Conservation (phyloP, 2,113 vertebrate species). For the Siniperca knerii region DNA sequence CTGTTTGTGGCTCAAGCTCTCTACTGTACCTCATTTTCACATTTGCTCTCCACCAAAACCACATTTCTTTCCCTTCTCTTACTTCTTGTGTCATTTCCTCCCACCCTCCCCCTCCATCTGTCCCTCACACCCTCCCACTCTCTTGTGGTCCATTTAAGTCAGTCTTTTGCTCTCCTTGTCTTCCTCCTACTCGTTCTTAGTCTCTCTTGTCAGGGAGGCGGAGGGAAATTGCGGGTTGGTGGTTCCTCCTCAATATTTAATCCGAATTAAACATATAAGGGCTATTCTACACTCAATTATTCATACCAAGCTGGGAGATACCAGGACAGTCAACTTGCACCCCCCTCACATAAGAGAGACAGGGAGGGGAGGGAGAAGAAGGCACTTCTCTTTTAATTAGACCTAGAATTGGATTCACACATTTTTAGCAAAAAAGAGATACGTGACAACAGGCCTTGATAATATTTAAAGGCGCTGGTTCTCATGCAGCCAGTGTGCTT, state of each 20-base stretch:
- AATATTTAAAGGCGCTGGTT: constrained; percentile 1
- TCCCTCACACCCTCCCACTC: constrained; percentile 17
- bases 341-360: not conserved
- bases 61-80: not conserved
- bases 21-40: constrained; percentile 5
- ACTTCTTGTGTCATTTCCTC: constrained; percentile 12
- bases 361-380: not conserved
- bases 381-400: constrained; percentile 32
- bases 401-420: constrained; percentile 14
- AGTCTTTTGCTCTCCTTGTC: constrained; percentile 32
- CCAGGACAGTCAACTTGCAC: constrained; percentile 42
- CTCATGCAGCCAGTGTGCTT: not conserved
- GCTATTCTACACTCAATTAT: constrained; percentile 70
- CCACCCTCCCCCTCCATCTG: constrained; percentile 28
- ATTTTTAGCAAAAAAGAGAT: not conserved
- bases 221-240: constrained; percentile 55
- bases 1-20: constrained; percentile 23
- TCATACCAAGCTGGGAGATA: constrained; percentile 60
- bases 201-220: constrained; percentile 56
- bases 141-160: constrained; percentile 57
- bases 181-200: constrained; percentile 50
- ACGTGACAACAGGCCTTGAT: not conserved
- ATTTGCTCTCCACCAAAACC: constrained; percentile 35
- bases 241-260: constrained; percentile 76
- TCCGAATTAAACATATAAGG: constrained; percentile 78